Evolutionary conservation across 2,113 vertebrate genomes (phyloP), one percentile per base, ranked within the genome.

Genomic region (Xenopus laevis): DNA sequence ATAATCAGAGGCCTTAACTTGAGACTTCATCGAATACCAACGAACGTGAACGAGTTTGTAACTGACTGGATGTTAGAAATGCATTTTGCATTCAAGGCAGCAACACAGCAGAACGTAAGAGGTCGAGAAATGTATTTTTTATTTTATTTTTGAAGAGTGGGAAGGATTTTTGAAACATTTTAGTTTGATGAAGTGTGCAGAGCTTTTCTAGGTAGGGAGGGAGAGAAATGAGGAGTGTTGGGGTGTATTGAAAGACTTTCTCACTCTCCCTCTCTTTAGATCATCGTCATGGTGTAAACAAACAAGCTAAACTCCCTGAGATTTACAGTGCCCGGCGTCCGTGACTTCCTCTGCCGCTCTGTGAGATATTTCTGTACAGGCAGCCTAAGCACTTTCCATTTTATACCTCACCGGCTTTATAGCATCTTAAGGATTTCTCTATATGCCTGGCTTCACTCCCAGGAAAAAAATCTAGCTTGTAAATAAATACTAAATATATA

Each of bases 401-500:
- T 99, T 99, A 99, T 98, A 99, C 96, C 94, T 98, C 97, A 99
- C 94, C 96, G 95, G 94, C 94, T 97, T 99, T 99, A 99, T 97
- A 95, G 96, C 95, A 93, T 97, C 94, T 98, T 98, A 96, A 97
- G 95, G 93, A 95, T 93, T 94, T 94, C 93, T 93, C 93, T 94
- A 90, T 94, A 94, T 92, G 91, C 91, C 90, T 92, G 90, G 90
- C 89, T 92, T 92, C 91, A 89, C 87, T 90, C 90, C 90, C 87
- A 92, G 88, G 88, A 82, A 86, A 83, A 81, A 92, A 91, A 90
- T 89, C 89, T 90, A 91, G 89, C 91, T 92, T 92, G 91, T 93
- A 93, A 93, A 93, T 93, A 93, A 93, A 93, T 92, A 92, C 90
- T 92, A 93, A 93, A 88, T 86, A 87, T 86, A 87, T 87, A 88